Percentiles rank a stretch among this genome's conserved stretches.
phyloP scores from a whole-genome alignment of 2,113 vertebrate species.

The Acanthochromis polyacanthus region DNA sequence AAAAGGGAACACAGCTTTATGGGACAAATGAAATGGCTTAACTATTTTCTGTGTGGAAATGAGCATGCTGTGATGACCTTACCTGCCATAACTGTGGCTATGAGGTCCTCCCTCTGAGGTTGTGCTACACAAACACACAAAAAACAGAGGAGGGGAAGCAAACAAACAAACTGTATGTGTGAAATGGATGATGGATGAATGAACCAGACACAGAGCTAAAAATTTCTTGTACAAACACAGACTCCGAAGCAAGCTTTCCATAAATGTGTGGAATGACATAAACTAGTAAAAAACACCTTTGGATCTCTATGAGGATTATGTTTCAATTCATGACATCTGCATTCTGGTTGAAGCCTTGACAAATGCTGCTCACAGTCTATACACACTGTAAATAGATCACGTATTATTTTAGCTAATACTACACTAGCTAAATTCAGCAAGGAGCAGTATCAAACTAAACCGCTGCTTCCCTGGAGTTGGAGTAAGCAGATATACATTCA shows the following conservation, averaged over 20 bases:
- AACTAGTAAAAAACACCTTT: not conserved
- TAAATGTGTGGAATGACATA: not conserved
- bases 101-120: slow-evolving; percentile 87
- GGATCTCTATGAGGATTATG: too few relatives aligned
- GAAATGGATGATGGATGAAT: slow-evolving; percentile 49
- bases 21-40: slow-evolving; percentile 2
- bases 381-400: not conserved
- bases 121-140: slow-evolving; percentile 54
- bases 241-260: not conserved
- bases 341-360: too few relatives aligned
- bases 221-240: not conserved
- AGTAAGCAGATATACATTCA: too few relatives aligned
- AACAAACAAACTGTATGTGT: slow-evolving; percentile 33
- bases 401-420: not conserved
- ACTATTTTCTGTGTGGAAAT: slow-evolving; percentile 8
- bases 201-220: not conserved
- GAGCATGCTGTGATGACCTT: slow-evolving; percentile 56
- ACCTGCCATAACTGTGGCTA: slow-evolving; percentile 89
- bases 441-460: too few relatives aligned
- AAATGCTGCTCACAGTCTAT: not conserved
- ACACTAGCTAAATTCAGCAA: not conserved
- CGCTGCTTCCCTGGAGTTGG: too few relatives aligned
- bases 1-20: not conserved
- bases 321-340: not conserved
- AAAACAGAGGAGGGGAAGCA: not conserved